Base-by-base conservation (phyloP, 2,113 vertebrate genomes). In the Oryzias celebensis region DNA sequence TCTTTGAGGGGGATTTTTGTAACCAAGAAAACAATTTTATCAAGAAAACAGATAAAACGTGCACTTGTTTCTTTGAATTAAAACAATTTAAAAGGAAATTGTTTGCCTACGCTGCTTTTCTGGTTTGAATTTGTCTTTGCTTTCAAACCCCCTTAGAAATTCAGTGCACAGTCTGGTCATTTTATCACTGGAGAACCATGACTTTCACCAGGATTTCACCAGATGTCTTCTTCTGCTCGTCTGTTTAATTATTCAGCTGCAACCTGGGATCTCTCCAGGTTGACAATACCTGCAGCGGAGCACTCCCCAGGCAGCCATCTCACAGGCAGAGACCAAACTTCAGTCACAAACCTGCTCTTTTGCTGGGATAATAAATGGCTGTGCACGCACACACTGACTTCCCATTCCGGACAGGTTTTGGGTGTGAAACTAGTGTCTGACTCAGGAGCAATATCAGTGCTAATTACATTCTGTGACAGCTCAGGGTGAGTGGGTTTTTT, bases 211-310 rank as follows among this genome's bases (percentile, higher is more conserved):
- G 36, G 75, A 75, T 67, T 65, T 62, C 62, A 72, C 71, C 83
- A 82, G 80, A 80, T 88, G 88, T 80, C 79, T 79, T 66, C 64
- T 79, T 62, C 66, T 74, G 58, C 80, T 78, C 79, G 64, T 80
- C 81, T 88, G 78, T 78, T 88, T 78, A 80, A 89, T 90, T 82
- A 87, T 90, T 88, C 78, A 67, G 50, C 65, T 75, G 73, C 72
- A 77, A 75, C 79, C 70, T 72, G 77, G 55, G 75, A 69, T 68
- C 62, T 55, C 71, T 73, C 17, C 51, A 42, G 63, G 80, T 79
- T 47, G 24, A 56, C 63, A 7, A 16, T 73, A 73, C 67, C 76
- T 83, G 64, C 75, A 57, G 74, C 67, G 58, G 49, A 75, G 81
- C 45, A 20, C 53, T 87, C 85, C 77, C 76, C 52, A n/a, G 78